These are phyloP conservation scores for Parnassius smintheus DNA, from an alignment of 2,888 invertebrate genomes.

Conservation along the genomic window DNA sequence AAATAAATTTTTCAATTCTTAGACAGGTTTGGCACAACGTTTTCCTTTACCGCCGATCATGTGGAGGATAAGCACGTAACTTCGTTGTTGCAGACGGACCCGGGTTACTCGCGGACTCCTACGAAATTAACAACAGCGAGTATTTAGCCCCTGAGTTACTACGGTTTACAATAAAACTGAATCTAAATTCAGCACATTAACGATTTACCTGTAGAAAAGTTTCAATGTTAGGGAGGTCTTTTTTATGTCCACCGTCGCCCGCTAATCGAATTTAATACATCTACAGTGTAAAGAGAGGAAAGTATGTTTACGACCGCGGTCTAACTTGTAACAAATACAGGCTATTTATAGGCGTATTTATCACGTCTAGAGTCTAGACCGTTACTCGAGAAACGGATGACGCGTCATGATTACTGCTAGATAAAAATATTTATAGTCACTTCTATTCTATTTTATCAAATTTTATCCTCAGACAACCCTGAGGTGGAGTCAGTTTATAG, in stretches of 20 bases:
- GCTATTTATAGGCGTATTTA: slow-evolving; percentile 6
- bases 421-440: not conserved
- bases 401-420: not conserved
- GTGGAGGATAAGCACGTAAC: no score
- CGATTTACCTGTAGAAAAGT: not conserved
- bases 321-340: slow-evolving; percentile 1
- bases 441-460: not conserved
- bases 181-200: no score
- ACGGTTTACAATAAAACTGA: no score
- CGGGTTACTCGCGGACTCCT: no score
- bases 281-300: slow-evolving; percentile 10
- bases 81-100: no score
- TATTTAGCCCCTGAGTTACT: no score
- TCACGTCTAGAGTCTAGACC: not conserved
- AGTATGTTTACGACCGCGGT: slow-evolving; percentile 19
- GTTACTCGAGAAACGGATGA: slow-evolving; percentile 5
- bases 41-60: no score
- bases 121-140: no score
- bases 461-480: not conserved
- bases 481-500: no score
- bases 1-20: no score
- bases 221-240: slow-evolving; percentile 17
- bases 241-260: slow-evolving; percentile 3
- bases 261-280: slow-evolving; percentile 9
- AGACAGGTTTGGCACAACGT: no score